Base-by-base conservation (phyloP, 2,888 invertebrate genomes). In the Isotomurus palustris region DNA sequence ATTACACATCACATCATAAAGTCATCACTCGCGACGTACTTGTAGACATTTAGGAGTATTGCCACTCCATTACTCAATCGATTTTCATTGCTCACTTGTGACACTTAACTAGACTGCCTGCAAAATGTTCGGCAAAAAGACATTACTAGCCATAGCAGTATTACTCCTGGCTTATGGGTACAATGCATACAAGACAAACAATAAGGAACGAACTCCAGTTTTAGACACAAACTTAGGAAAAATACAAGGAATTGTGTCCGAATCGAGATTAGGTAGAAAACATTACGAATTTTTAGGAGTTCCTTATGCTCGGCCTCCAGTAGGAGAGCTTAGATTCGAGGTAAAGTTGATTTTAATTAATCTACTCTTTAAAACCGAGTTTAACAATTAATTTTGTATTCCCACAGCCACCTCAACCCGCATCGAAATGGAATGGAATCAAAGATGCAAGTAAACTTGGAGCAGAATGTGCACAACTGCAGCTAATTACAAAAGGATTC, bases 381-480 rank as follows among this genome's bases (percentile, higher is more conserved):
- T 32, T 32, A 32, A 32, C 12, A 10, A 10, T 32, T 12, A 32
- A 32, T 24, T 49, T 32, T 25, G 1, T 43, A n/a, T n/a, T n/a
- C n/a, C n/a, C n/a, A 10, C 32, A 69, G 67, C 61, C 66, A 19
- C 69, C 69, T 1, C 41, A 60, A n/a, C 57, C 54, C 14, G 52
- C 57, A 12, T 56, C 58, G n/a, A 35, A 45, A 10, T 69, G 69
- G 69, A 44, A 49, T 8, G 69, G 64, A 6, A 53, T 68, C 4
- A 38, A 44, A n/a, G 68, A 69, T 40, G 64, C 66, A 2, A 62
- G 58, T 2, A 24, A 24, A 4, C 28, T 17, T 28, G 65, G 66
- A 3, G 55, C 58, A 1, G 45, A 55, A 21, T 69, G 69, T 36
- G 44, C 58, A 8, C 69, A 69, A 45, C 27, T 64, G 2, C 36